Evolutionary conservation across 2,888 invertebrate genomes (phyloP).

Genomic region (Xylophagus ater): DNA sequence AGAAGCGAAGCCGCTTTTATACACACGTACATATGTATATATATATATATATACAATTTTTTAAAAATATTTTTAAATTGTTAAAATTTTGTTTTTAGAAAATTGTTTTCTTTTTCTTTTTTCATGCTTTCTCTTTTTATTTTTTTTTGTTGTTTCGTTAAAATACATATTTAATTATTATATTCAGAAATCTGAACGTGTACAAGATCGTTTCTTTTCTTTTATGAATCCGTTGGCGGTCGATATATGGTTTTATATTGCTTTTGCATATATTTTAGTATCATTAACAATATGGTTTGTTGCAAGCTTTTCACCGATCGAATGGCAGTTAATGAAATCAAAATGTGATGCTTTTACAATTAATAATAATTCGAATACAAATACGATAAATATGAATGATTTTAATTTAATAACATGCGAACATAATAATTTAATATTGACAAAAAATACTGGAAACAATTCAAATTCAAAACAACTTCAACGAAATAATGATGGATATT

Average conservation of each 20-base stretch:
- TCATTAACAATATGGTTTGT: conserved; percentile 73
- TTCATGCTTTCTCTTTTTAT: background rate
- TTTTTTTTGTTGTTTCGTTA: background rate
- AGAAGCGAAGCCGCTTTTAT: too few species aligned
- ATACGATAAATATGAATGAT: too few species aligned
- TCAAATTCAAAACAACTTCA: too few species aligned
- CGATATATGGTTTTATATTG: conserved; percentile 74
- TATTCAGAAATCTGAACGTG: conserved; percentile 45
- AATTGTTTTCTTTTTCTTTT: conserved; percentile 1
- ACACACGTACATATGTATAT: too few species aligned
- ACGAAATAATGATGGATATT: too few species aligned
- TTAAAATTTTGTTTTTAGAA: background rate
- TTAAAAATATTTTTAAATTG: too few species aligned
- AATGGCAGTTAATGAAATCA: conserved; percentile 56
- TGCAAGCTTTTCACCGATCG: conserved; percentile 72
- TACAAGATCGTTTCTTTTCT: conserved; percentile 62
- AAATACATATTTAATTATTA: background rate
- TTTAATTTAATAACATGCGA: conserved; percentile 44
- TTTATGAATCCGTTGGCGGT: conserved; percentile 76
- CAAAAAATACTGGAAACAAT: too few species aligned
- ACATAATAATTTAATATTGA: too few species aligned
- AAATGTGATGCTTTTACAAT: too few species aligned
- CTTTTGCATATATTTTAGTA: conserved; percentile 68
- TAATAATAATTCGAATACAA: too few species aligned
- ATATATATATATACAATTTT: too few species aligned